These are phyloP conservation scores for Cordilura impudica DNA, from an alignment of 2,888 invertebrate species.

Conservation along the genomic window DNA sequence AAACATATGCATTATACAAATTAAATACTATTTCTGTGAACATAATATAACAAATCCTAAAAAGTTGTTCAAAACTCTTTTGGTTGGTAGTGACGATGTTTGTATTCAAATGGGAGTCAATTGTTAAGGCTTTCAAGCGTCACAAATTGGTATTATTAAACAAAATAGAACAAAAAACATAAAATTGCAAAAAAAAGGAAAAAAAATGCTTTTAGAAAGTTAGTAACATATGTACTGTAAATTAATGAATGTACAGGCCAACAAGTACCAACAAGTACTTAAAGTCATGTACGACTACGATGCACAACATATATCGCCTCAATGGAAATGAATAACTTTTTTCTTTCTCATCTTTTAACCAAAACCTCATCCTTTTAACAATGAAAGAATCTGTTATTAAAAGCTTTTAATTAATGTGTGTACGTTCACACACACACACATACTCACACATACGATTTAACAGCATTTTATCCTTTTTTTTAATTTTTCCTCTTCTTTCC, in stretches of 20 bases:
- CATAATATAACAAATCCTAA: not conserved
- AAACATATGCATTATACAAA: too few species aligned
- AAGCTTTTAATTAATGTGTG: slow-evolving; percentile 58
- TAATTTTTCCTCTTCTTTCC: not conserved
- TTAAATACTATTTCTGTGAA: too few species aligned
- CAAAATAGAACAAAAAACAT: slow-evolving; percentile 13
- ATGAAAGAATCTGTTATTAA: slow-evolving; percentile 45
- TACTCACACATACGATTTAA: not conserved
- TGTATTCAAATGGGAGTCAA: slow-evolving; percentile 29
- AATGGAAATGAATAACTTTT: not conserved
- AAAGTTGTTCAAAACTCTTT: not conserved
- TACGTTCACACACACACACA: slow-evolving; percentile 16
- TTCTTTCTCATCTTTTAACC: not conserved
- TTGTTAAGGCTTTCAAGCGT: slow-evolving; percentile 50
- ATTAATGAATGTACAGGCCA: not conserved
- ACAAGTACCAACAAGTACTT: too few species aligned
- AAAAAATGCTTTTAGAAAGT: not conserved
- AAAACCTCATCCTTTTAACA: not conserved
- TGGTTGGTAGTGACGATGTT: not conserved
- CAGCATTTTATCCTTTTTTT: not conserved
- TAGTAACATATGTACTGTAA: not conserved
- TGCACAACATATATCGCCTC: not conserved
- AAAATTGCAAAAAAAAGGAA: not conserved
- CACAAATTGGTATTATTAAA: not conserved
- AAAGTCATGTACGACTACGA: too few species aligned